These are phyloP conservation scores for Acanthis flammea DNA, from an alignment of 2,797 vertebrate species.

Conservation along the genomic window DNA sequence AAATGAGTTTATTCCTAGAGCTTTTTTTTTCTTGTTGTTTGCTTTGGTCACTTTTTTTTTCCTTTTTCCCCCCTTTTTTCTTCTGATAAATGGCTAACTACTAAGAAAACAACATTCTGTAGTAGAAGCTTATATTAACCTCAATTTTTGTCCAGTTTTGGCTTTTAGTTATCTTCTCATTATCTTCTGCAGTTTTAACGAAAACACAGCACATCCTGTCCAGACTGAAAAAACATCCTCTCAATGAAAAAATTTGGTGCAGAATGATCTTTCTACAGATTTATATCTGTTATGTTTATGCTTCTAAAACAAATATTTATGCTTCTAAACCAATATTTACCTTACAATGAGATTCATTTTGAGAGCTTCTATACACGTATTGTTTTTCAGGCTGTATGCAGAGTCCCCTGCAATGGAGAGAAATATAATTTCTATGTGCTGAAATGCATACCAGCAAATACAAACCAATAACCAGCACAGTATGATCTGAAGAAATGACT, in stretches of 20 bases:
- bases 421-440: slow-evolving; percentile 38
- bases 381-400: slow-evolving; percentile 18
- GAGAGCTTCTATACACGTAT: neutral
- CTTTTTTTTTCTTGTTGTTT: neutral
- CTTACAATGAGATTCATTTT: neutral
- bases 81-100: neutral
- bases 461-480: slow-evolving; percentile 50
- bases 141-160: neutral
- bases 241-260: neutral
- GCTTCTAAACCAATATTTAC: slow-evolving; percentile 45
- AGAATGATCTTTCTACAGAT: slow-evolving; percentile 1
- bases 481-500: slow-evolving; percentile 42
- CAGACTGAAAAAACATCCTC: neutral
- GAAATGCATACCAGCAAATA: slow-evolving; percentile 16
- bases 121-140: neutral
- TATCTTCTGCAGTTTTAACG: neutral
- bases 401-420: slow-evolving; percentile 11
- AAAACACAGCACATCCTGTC: neutral
- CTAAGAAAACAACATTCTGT: neutral
- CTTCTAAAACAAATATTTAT: slow-evolving; percentile 31
- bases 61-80: neutral
- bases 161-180: neutral
- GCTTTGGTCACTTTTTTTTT: rapidly evolving
- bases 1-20: neutral
- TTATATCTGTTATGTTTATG: neutral